Base-by-base conservation (phyloP, 1,140 invertebrate species). In the Doryteuthis pealeii region DNA sequence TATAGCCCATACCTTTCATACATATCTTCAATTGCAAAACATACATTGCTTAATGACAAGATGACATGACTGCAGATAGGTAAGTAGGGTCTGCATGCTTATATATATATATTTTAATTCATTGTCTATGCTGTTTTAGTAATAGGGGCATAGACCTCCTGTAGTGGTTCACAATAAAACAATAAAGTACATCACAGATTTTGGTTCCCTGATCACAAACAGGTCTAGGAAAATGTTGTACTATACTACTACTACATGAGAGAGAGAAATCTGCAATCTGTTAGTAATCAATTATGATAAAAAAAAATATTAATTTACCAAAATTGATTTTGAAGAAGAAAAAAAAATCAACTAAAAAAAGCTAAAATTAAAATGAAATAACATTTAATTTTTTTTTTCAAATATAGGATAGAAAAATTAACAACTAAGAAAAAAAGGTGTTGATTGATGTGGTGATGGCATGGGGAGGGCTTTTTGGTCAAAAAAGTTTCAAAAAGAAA, bases 111-210 rank as follows among this genome's bases (percentile, higher is more conserved):
- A n/a, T n/a, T 49, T 49, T 49, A 49, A 62, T 8, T 62, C 54
- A 62, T 8, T 62, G 54, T 62, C 54, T n/a, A 62, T 62, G 54
- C 18, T 12, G 54, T 49, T 10, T 3, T 62, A 62, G 54, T 28
- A 62, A 22, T 62, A 28, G 26, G 18, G 6, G 18, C 54, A 62
- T 62, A n/a, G 22, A 62, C 54, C 54, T 62, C 54, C 26, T 28
- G 54, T 62, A 28, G 15, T 68, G 66, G 6, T 68, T 68, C 32
- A 68, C 31, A 68, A 68, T 32, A 68, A 68, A 68, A 68, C 66
- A 68, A 68, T 68, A 68, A 33, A 68, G 31, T 32, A 68, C 66
- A 68, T 68, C 66, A 68, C 66, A 68, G 66, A 68, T 68, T 68
- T 68, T 62, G 58, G 66, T 68, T 68, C 32, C 32, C 32, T 68